These are phyloP conservation scores for Pardosa pseudoannulata DNA, from an alignment of 2,888 invertebrate species.

Conservation along the genomic window DNA sequence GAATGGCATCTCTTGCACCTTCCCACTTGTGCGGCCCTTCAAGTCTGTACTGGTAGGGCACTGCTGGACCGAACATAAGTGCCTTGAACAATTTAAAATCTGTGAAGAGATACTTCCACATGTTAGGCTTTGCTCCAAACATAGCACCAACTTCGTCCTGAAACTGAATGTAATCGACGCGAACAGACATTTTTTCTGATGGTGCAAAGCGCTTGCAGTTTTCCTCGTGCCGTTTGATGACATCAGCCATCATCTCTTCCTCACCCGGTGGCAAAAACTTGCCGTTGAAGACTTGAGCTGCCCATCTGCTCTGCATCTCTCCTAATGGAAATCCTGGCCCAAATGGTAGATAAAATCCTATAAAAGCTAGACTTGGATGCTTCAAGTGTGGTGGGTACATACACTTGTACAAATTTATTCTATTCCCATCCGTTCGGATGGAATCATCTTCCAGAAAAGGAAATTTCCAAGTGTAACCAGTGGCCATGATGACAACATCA, in stretches of 20 bases:
- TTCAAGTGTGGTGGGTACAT: slow-evolving; percentile 60
- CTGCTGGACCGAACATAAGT: slow-evolving; percentile 56
- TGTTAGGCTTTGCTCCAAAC: slow-evolving; percentile 75
- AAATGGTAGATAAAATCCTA: slow-evolving; percentile 60
- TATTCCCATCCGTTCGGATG: slow-evolving; percentile 30
- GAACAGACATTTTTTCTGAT: slow-evolving; percentile 47
- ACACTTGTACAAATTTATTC: slow-evolving; percentile 61
- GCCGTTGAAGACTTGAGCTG: slow-evolving; percentile 41
- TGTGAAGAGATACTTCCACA: slow-evolving; percentile 76
- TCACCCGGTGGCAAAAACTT: slow-evolving; percentile 39
- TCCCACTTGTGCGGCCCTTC: slow-evolving; percentile 69
- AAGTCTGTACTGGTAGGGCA: slow-evolving; percentile 70
- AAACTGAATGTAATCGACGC: slow-evolving; percentile 61
- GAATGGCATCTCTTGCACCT: slow-evolving; percentile 66
- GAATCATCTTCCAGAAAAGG: slow-evolving; percentile 63
- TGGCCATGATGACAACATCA: slow-evolving; percentile 66
- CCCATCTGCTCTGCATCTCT: slow-evolving; percentile 64
- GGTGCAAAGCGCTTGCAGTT: slow-evolving; percentile 39
- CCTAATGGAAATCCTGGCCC: slow-evolving; percentile 60
- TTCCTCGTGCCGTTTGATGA: slow-evolving; percentile 36
- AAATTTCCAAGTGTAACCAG: slow-evolving; percentile 65
- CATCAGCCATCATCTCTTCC: slow-evolving; percentile 48
- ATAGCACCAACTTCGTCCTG: slow-evolving; percentile 51
- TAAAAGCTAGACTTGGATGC: slow-evolving; percentile 54
- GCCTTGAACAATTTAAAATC: slow-evolving; percentile 70